phyloP scores from a whole-genome alignment of 2,797 vertebrate species.

The Melanotaenia pygmaea region DNA sequence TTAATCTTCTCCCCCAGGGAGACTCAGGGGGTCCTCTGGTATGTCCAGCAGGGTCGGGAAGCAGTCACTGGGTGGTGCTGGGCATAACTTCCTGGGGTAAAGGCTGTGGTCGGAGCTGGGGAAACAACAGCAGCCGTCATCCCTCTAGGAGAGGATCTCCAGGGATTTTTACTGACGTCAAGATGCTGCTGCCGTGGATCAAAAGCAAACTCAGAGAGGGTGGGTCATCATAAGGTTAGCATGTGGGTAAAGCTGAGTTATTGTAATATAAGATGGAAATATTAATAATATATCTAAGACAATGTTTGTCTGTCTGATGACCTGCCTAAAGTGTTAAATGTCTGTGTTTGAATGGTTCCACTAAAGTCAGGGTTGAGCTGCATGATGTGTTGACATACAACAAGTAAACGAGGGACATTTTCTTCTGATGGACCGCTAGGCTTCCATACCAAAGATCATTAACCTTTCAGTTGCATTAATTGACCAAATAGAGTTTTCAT shows the following conservation, averaged over 20 bases:
- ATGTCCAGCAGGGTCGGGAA: constrained; percentile 74
- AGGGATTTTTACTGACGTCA: constrained; percentile 89
- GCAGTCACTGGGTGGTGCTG: constrained; percentile 81
- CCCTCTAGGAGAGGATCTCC: constrained; percentile 84
- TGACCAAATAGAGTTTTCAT: no score
- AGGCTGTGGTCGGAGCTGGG: constrained; percentile 89
- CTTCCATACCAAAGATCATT: not conserved
- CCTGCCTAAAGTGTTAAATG: not conserved
- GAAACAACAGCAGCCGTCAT: constrained; percentile 73
- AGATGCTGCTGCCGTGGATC: constrained; percentile 86
- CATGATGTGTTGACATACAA: not conserved
- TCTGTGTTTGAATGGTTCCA: not conserved
- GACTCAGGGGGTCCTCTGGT: constrained; percentile 90
- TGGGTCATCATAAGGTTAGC: constrained; percentile 23
- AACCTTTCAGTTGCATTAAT: not conserved
- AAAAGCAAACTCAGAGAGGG: constrained; percentile 77
- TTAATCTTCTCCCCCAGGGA: constrained; percentile 77
- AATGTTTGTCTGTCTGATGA: not conserved
- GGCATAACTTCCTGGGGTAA: constrained; percentile 92
- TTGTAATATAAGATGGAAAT: not conserved
- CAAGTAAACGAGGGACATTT: not conserved
- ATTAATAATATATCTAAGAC: not conserved
- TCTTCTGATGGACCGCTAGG: not conserved
- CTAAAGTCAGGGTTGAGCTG: not conserved
- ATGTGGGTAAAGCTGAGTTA: not conserved